Conservation (phyloP, 2,797 vertebrate genomes). For the Phoxinus dragarum region DNA sequence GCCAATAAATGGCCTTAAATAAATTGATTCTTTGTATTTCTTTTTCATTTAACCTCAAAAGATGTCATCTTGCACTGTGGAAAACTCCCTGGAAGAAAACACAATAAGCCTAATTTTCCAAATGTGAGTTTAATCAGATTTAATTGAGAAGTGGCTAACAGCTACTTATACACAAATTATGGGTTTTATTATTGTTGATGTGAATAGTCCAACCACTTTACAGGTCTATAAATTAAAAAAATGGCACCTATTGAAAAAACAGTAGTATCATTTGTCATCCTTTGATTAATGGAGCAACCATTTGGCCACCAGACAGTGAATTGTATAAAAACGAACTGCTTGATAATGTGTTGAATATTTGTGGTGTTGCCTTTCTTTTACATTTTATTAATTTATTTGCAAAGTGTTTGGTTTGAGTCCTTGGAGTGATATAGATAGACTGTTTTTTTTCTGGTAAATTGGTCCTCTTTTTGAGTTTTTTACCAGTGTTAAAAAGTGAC, state of each 20-base stretch:
- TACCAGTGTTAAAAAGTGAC: background rate
- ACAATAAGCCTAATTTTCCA: background rate
- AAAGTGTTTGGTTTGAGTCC: background rate
- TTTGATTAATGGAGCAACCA: background rate
- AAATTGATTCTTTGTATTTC: background rate
- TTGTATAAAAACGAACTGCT: background rate
- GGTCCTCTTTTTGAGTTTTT: background rate
- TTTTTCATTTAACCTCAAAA: background rate
- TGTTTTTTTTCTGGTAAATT: background rate
- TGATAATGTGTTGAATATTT: background rate
- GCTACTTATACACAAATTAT: background rate
- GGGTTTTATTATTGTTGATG: background rate
- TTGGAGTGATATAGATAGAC: background rate
- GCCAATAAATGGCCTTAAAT: conserved; percentile 6
- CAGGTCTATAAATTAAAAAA: background rate
- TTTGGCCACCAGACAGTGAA: background rate
- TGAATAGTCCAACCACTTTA: background rate
- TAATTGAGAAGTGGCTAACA: background rate
- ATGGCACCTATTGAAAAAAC: background rate
- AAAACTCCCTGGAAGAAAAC: background rate
- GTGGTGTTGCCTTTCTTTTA: too few species aligned
- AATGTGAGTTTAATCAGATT: background rate
- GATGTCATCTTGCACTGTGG: background rate
- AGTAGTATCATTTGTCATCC: background rate
- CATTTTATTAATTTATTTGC: too few species aligned